Base-by-base conservation (phyloP, 2,888 invertebrate species). In the Myopa testacea region DNA sequence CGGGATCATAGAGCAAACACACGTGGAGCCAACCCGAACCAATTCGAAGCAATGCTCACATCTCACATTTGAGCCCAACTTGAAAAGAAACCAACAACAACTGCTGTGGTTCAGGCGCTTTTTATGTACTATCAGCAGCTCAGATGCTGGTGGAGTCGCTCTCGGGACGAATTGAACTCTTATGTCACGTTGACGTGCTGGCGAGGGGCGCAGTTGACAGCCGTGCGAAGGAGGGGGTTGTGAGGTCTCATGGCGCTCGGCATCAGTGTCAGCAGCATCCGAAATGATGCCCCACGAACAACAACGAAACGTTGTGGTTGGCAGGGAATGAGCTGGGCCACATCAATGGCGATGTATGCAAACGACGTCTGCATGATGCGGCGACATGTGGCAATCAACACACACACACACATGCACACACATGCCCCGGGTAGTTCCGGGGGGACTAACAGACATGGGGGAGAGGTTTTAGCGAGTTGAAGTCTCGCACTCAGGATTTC, bases 341-440 rank as follows among this genome's bases (percentile, higher is more conserved):
- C 62, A 12, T 4, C 62, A 34, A 26, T 19, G n/a, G n/a, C 62
- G 5, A 19, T 12, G 55, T n/a, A 55, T 55, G 55, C 55, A 55
- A 55, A 55, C n/a, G 55, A 14, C 55, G 55, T 55, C 55, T 55
- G 55, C 55, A 55, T 55, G 55, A 55, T n/a, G 55, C 55, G 55
- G n/a, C 55, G 55, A 55, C 55, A 55, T 55, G 55, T 55, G 55
- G 55, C 55, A 55, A n/a, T 55, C 55, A 55, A 16, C 55, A 5
- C n/a, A 4, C 5, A 10, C 50, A 12, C 69, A 69, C 8, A 4
- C 68, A 6, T 5, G 5, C 37, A 68, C 69, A 69, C 69, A 50
- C 38, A 40, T 38, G 40, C 38, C 50, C 67, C n/a, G n/a, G n/a
- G n/a, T n/a, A n/a, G n/a, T n/a, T n/a, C n/a, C n/a, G n/a, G n/a